These are phyloP conservation scores for Oscheius sp. DNA, from an alignment of 1,140 invertebrate species.

Conservation along the genomic window DNA sequence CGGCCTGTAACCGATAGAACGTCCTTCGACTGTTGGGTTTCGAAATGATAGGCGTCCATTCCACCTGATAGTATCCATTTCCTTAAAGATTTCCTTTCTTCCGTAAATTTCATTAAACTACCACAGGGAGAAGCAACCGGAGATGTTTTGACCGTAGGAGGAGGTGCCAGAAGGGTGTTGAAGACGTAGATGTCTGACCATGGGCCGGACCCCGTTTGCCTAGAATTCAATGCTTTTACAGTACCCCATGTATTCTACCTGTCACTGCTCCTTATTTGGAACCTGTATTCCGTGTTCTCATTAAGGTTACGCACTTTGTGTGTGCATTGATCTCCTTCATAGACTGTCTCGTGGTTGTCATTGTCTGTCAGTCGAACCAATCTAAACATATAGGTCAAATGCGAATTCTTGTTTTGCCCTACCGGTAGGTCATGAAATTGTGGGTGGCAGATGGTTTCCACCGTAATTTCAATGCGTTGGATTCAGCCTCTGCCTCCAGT, in stretches of 20 bases:
- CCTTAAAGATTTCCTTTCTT: slow-evolving; percentile 42
- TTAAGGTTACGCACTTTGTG: slow-evolving; percentile 47
- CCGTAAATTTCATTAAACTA: too few relatives aligned
- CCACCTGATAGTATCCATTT: slow-evolving; percentile 48
- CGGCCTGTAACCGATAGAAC: slow-evolving; percentile 50
- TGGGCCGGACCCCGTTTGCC: slow-evolving; percentile 35
- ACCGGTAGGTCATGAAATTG: slow-evolving; percentile 29
- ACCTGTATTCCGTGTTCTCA: slow-evolving; percentile 46
- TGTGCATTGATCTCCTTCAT: slow-evolving; percentile 52
- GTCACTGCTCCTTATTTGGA: slow-evolving; percentile 50
- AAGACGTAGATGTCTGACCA: slow-evolving; percentile 42
- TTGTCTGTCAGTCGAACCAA: slow-evolving; percentile 55
- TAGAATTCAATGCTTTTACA: slow-evolving; percentile 38
- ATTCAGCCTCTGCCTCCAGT: slow-evolving; percentile 32
- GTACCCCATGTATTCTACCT: slow-evolving; percentile 13
- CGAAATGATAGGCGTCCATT: slow-evolving; percentile 43
- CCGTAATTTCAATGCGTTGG: slow-evolving; percentile 50
- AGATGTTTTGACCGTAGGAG: slow-evolving; percentile 28
- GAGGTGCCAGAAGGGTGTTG: slow-evolving; percentile 29
- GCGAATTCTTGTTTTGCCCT: neutral
- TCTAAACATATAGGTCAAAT: slow-evolving; percentile 32
- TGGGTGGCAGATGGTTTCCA: slow-evolving; percentile 36
- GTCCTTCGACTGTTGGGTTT: slow-evolving; percentile 1
- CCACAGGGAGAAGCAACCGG: too few relatives aligned
- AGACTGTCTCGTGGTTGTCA: slow-evolving; percentile 51